A percentile compares a stretch with the other conserved stretches of the same genome.
These are phyloP conservation scores for Syncerus caffer DNA, from an alignment of 2,797 vertebrate species.

Conservation along the genomic window DNA sequence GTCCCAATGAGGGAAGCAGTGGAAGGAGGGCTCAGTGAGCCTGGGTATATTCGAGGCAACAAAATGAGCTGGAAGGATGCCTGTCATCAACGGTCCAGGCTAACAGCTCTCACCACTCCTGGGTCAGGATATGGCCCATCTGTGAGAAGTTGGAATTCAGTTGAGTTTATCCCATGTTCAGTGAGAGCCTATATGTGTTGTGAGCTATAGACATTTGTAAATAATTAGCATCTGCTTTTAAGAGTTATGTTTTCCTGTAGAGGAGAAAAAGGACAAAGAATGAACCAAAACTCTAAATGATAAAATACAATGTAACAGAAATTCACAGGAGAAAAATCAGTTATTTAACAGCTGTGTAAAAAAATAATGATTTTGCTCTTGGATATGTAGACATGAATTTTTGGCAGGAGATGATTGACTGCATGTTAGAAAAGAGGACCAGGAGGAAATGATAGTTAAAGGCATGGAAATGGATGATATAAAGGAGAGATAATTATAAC, in stretches of 20 bases:
- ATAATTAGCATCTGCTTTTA: not conserved
- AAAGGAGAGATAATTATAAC: not conserved
- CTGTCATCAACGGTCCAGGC: not conserved
- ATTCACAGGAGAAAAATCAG: not conserved
- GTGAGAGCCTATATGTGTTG: not conserved
- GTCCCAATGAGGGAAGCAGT: accelerated
- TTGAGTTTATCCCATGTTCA: not conserved
- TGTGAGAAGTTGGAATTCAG: not conserved
- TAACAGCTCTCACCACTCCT: not conserved
- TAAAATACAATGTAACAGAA: not conserved
- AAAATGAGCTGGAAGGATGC: not conserved
- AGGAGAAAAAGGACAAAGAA: not conserved
- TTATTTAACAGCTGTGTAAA: not conserved
- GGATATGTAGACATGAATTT: not conserved
- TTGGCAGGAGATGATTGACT: not conserved
- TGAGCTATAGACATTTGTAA: not conserved
- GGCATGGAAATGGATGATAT: not conserved
- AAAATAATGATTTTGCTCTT: not conserved
- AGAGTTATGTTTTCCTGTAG: not conserved
- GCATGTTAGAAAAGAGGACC: not conserved
- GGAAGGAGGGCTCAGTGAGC: not conserved
- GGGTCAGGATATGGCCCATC: not conserved
- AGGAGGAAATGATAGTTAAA: not conserved
- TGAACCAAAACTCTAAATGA: not conserved
- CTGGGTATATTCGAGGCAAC: too few relatives aligned